These are phyloP conservation scores for Oriolus oriolus DNA, from an alignment of 2,113 vertebrate genomes.

Conservation along the genomic window DNA sequence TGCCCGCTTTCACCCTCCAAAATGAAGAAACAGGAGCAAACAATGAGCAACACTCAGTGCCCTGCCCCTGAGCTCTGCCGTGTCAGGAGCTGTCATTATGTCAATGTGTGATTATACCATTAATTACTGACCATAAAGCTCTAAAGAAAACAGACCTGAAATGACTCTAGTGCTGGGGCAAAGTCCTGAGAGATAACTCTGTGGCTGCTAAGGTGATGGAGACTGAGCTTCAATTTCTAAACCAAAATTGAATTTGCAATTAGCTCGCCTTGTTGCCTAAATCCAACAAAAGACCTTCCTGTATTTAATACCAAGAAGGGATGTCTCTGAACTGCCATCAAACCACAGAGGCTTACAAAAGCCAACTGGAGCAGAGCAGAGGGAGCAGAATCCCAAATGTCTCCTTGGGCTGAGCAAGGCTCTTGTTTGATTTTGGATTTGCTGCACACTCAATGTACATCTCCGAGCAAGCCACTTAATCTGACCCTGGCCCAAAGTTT, in stretches of 20 bases:
- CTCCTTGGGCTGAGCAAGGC: conserved; percentile 21
- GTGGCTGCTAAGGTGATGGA: conserved; percentile 31
- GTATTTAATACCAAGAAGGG: background rate
- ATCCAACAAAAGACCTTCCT: conserved; percentile 4
- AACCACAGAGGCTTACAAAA: conserved; percentile 1
- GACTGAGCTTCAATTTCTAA: background rate
- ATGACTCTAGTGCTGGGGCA: background rate
- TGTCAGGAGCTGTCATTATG: conserved; percentile 41
- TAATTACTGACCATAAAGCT: conserved; percentile 62
- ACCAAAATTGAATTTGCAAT: conserved; percentile 27
- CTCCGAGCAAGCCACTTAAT: conserved; percentile 47
- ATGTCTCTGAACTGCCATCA: conserved; percentile 48
- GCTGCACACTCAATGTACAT: conserved; percentile 55
- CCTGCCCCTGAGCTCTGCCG: background rate
- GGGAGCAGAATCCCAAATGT: conserved; percentile 60
- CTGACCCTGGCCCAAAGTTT: conserved; percentile 65
- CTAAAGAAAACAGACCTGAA: conserved; percentile 56
- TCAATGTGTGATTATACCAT: conserved; percentile 19
- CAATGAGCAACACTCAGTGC: background rate
- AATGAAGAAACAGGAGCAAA: background rate
- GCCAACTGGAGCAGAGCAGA: conserved; percentile 26
- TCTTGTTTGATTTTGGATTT: conserved; percentile 64
- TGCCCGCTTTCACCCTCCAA: background rate
- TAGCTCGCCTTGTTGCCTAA: background rate
- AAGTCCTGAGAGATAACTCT: conserved; percentile 41